Evolutionary conservation across 2,888 invertebrate species (phyloP).

Genomic region (Lasioglossum morio): DNA sequence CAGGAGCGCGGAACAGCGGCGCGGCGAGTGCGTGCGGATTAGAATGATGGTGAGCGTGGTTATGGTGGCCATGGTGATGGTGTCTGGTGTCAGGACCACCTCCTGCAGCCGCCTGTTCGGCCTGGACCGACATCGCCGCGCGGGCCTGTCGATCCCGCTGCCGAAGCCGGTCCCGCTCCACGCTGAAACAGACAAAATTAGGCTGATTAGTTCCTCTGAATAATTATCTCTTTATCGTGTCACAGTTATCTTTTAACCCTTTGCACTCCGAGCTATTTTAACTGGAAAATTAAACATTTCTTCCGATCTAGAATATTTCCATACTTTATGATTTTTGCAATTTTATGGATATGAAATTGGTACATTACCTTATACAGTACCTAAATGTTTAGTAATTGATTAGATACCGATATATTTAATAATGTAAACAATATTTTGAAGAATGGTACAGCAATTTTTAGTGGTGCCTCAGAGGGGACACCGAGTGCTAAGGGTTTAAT

Average conservation of each 20-base stretch:
- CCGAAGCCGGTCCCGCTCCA: slow-evolving; percentile 91
- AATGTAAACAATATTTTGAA: no score
- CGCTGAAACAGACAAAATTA: slow-evolving; percentile 78
- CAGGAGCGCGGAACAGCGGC: slow-evolving; percentile 80
- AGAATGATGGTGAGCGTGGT: slow-evolving; percentile 78
- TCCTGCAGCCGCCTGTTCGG: slow-evolving; percentile 87
- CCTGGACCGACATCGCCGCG: slow-evolving; percentile 90
- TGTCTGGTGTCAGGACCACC: slow-evolving; percentile 89
- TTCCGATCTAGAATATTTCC: no score
- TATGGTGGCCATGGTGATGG: slow-evolving; percentile 82
- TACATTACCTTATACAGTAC: no score
- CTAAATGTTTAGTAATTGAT: no score
- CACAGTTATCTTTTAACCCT: neutral
- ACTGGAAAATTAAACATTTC: no score
- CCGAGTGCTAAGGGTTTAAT: no score
- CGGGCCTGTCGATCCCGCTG: slow-evolving; percentile 92
- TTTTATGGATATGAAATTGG: no score
- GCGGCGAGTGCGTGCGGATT: slow-evolving; percentile 76
- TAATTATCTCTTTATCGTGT: neutral
- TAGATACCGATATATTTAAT: no score
- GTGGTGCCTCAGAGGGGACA: no score
- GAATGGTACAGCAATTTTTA: no score
- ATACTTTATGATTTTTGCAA: no score
- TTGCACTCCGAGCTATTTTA: no score
- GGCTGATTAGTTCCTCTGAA: neutral